These are phyloP conservation scores for Limnothrissa miodon DNA, from an alignment of 2,113 vertebrate genomes.

Conservation along the genomic window DNA sequence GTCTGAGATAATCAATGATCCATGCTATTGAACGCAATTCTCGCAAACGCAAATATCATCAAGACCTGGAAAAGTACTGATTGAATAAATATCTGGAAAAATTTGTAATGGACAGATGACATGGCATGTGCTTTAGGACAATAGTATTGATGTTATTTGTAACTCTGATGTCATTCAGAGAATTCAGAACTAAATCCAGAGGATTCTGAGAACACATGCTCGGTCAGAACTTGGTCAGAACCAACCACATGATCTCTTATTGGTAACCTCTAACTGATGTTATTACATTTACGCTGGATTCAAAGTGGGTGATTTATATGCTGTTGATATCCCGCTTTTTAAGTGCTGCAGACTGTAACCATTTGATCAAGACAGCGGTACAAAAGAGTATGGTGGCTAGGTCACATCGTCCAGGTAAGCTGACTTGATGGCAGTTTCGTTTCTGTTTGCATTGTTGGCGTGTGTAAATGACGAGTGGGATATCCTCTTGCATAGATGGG, in stretches of 20 bases:
- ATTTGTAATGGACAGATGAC: neutral
- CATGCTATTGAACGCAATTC: too few relatives aligned
- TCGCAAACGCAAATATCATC: neutral
- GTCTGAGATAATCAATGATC: neutral
- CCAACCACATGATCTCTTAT: neutral
- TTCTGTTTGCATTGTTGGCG: neutral
- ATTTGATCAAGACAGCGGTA: neutral
- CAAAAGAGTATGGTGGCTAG: neutral
- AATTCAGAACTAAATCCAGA: neutral
- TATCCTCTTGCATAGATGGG: neutral
- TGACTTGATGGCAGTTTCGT: neutral
- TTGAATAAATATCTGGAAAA: neutral
- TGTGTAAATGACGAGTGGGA: neutral
- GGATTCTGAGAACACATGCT: neutral
- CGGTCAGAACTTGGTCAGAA: neutral
- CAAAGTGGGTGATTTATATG: neutral
- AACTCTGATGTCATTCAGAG: too few relatives aligned
- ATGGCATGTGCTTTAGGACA: neutral
- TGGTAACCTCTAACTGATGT: neutral
- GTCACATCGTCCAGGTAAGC: neutral
- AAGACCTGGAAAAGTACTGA: neutral
- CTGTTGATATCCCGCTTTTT: neutral
- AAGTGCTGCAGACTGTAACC: neutral
- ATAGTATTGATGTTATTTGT: neutral
- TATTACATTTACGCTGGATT: neutral